These are phyloP conservation scores for Dryobates pubescens DNA, from an alignment of 2,797 vertebrate genomes.

Conservation along the genomic window DNA sequence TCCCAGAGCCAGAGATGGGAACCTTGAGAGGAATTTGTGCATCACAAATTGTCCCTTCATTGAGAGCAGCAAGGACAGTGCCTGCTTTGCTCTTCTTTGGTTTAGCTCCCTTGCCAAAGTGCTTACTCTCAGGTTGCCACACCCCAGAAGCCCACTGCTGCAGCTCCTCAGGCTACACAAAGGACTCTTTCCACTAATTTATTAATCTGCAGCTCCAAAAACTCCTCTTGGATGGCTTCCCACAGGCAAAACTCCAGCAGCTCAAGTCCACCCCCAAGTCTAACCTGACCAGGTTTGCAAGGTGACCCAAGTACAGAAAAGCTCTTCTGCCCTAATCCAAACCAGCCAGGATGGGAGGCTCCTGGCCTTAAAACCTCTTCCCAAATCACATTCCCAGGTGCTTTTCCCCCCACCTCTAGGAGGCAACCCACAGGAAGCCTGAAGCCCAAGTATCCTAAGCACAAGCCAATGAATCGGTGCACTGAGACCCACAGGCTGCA, in stretches of 20 bases:
- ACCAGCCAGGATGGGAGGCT: neutral
- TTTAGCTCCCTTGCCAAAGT: neutral
- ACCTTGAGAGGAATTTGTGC: neutral
- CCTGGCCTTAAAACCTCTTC: neutral
- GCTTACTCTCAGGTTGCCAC: neutral
- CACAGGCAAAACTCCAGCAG: neutral
- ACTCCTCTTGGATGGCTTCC: neutral
- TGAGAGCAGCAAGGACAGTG: neutral
- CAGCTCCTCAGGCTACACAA: neutral
- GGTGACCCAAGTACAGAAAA: neutral
- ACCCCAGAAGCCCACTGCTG: neutral
- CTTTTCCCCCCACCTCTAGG: neutral
- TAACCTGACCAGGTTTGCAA: neutral
- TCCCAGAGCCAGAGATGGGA: neutral
- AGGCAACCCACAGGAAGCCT: neutral
- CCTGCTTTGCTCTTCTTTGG: neutral
- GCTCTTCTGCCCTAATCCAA: neutral
- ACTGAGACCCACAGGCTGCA: neutral
- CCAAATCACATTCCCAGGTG: neutral
- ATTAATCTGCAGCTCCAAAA: neutral
- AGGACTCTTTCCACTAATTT: neutral
- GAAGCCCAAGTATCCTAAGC: neutral
- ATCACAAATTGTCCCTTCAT: neutral
- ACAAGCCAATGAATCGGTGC: fast-evolving
- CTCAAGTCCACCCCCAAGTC: neutral